Evolutionary conservation across 2,888 invertebrate species (phyloP).

Genomic region (Eubasilissa splendida): DNA sequence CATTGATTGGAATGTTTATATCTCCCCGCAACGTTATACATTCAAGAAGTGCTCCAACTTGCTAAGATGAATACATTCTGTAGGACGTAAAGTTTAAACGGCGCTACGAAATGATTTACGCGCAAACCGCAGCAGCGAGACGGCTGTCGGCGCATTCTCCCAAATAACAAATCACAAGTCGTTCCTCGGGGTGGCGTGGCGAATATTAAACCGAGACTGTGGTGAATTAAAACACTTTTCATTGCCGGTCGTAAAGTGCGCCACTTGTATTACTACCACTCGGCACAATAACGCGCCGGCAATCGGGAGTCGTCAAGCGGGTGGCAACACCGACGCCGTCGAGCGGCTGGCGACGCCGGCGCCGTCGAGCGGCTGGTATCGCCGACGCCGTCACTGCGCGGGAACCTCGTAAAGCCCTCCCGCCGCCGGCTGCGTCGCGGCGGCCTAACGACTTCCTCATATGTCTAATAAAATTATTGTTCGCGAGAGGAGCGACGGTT

Average conservation of each 20-base stretch:
- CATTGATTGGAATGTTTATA: too few relatives aligned
- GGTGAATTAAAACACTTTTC: constrained; percentile 49
- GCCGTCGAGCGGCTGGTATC: neutral
- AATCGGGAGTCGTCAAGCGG: constrained; percentile 46
- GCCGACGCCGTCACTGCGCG: constrained; percentile 31
- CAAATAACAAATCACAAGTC: constrained; percentile 45
- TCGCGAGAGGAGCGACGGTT: constrained; percentile 32
- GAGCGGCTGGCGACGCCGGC: neutral
- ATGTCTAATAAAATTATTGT: constrained; percentile 54
- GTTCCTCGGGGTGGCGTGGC: constrained; percentile 1
- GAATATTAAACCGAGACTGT: constrained; percentile 28
- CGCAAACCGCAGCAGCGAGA: neutral
- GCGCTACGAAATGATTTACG: constrained; percentile 36
- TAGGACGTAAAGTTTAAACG: constrained; percentile 14
- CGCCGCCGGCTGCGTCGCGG: constrained; percentile 24
- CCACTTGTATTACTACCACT: constrained; percentile 45
- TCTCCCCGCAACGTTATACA: neutral
- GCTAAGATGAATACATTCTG: constrained; percentile 1
- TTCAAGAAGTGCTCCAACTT: neutral
- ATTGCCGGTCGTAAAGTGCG: constrained; percentile 52
- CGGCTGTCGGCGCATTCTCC: neutral
- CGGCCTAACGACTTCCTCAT: constrained; percentile 47
- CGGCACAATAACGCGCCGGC: constrained; percentile 47
- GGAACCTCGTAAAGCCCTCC: constrained; percentile 49
- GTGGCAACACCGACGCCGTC: constrained; percentile 5